Conservation (phyloP, 2,888 invertebrate genomes). For the Zele albiditarsus region DNA sequence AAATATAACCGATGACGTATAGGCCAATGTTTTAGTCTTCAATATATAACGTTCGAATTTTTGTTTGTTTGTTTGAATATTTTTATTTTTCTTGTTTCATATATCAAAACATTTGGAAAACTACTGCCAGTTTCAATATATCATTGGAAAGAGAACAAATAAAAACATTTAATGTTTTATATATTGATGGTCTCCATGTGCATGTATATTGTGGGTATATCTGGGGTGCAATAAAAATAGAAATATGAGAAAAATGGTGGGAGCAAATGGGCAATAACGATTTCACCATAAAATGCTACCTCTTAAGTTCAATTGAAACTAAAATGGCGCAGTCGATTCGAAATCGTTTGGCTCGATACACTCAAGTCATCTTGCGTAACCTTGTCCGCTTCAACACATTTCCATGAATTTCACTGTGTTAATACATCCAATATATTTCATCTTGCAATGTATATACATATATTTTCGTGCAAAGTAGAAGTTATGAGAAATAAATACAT, state of each 20-base stretch:
- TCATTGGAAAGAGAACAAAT: slow-evolving; percentile 19
- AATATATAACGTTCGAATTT: background rate
- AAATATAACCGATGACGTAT: slow-evolving; percentile 5
- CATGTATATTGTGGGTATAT: slow-evolving; percentile 10
- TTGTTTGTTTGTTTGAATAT: background rate
- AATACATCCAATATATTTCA: slow-evolving; percentile 5
- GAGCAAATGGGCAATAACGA: slow-evolving; percentile 35
- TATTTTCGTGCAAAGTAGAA: background rate
- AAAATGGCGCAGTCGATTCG: slow-evolving; percentile 7
- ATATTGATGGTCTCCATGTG: slow-evolving; percentile 4
- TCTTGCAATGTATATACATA: background rate
- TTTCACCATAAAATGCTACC: slow-evolving; percentile 29
- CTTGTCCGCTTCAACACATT: slow-evolving; percentile 11
- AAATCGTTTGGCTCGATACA: slow-evolving; percentile 10
- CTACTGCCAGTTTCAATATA: background rate
- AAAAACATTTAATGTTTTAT: slow-evolving; percentile 13
- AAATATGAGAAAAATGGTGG: slow-evolving; percentile 32
- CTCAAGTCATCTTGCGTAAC: slow-evolving; percentile 4
- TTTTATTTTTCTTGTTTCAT: background rate
- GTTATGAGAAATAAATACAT: background rate
- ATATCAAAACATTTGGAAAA: background rate
- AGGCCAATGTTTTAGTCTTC: background rate
- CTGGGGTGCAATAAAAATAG: slow-evolving; percentile 34
- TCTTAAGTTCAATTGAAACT: slow-evolving; percentile 26
- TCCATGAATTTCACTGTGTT: slow-evolving; percentile 13